A percentile compares a stretch with the other conserved stretches of the same genome.
Conservation (phyloP, 1,140 invertebrate genomes). For the Rhysida immarginata region DNA sequence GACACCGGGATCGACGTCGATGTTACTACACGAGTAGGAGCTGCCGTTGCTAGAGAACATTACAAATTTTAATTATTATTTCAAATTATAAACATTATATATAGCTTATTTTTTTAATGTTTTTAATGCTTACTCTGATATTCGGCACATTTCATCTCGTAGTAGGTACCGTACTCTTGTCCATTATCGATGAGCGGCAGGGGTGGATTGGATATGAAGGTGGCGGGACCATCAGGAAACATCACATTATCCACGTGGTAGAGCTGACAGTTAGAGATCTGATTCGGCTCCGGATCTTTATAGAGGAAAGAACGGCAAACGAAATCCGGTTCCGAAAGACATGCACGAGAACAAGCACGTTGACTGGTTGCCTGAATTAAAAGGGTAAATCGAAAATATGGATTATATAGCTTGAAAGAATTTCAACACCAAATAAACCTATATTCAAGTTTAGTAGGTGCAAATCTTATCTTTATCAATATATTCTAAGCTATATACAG, state of each 20-base stretch:
- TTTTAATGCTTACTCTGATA: constrained; percentile 29
- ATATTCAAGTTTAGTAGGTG: too few relatives aligned
- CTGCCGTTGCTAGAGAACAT: neutral
- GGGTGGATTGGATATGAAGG: constrained; percentile 57
- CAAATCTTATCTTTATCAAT: too few relatives aligned
- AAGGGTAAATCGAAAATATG: too few relatives aligned
- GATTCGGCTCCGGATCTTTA: constrained; percentile 42
- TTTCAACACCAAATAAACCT: too few relatives aligned
- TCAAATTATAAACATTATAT: neutral
- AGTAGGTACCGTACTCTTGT: constrained; percentile 71
- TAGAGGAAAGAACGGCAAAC: constrained; percentile 79
- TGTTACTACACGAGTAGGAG: too few relatives aligned
- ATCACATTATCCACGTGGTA: constrained; percentile 86
- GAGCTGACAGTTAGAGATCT: constrained; percentile 72
- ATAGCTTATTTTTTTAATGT: neutral
- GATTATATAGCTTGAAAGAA: too few relatives aligned
- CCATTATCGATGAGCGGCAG: constrained; percentile 77
- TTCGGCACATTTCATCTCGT: constrained; percentile 78
- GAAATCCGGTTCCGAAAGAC: constrained; percentile 84
- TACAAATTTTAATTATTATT: neutral
- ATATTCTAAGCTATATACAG: too few relatives aligned
- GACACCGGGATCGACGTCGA: too few relatives aligned
- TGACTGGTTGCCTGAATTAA: constrained; percentile 40
- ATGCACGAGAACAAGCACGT: constrained; percentile 66
- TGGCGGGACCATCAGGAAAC: constrained; percentile 74